Conservation (phyloP, 2,113 vertebrate genomes). For the Sander lucioperca region DNA sequence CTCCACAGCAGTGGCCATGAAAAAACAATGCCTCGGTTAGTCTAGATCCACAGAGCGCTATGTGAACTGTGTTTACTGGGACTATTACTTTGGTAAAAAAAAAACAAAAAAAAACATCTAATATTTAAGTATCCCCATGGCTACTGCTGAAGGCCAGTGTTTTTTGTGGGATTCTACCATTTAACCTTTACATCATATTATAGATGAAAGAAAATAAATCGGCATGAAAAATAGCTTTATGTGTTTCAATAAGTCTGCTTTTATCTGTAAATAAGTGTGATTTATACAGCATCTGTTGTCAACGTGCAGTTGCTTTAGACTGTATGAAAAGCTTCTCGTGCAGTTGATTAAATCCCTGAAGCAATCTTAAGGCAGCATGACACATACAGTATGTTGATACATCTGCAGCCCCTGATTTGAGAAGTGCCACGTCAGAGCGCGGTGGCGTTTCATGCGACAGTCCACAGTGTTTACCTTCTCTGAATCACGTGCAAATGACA, state of each 20-base stretch:
- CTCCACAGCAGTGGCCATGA: neutral
- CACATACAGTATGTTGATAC: neutral
- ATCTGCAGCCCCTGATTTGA: neutral
- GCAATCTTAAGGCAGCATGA: neutral
- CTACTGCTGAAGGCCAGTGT: too few species aligned
- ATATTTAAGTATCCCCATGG: too few species aligned
- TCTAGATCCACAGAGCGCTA: neutral
- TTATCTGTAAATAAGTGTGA: neutral
- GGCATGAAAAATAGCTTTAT: neutral
- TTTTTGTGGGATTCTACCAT: neutral
- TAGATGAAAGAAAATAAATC: neutral
- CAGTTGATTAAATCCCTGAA: slow-evolving; percentile 6
- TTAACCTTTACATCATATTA: neutral
- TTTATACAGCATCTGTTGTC: neutral
- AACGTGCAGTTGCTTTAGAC: neutral
- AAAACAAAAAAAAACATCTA: too few species aligned
- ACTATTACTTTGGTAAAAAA: too few species aligned
- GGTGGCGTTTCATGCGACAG: too few species aligned
- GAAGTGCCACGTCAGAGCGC: neutral
- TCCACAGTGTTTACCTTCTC: neutral
- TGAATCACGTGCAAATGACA: slow-evolving; percentile 4
- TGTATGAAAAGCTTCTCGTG: neutral
- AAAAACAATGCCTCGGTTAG: neutral
- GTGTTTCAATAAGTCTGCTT: neutral
- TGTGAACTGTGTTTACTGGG: neutral